A percentile compares a stretch with the other conserved stretches of the same genome.
Evolutionary conservation across 2,888 invertebrate species (phyloP).

Genomic region (Athalia cordata): DNA sequence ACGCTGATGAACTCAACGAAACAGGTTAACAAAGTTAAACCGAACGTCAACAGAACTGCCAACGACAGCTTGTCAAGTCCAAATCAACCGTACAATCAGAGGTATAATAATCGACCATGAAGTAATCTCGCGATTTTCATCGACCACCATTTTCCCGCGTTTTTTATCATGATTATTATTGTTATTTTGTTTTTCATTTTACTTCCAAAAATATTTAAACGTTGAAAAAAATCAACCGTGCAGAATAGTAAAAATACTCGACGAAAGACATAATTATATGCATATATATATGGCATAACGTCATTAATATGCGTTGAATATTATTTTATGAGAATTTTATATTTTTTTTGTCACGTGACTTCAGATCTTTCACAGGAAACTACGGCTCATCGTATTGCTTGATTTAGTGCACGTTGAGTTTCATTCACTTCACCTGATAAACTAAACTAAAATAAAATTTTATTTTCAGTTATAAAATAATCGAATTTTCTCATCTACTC

Average conservation of each 20-base stretch:
- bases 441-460: too few species aligned
- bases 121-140: neutral
- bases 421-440: neutral
- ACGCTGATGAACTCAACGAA: constrained; percentile 85
- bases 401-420: constrained; percentile 34
- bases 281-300: too few species aligned
- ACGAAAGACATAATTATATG: neutral
- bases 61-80: constrained; percentile 84
- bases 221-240: too few species aligned
- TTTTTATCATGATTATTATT: neutral
- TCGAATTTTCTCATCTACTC: too few species aligned
- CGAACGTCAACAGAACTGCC: constrained; percentile 86
- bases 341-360: too few species aligned
- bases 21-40: constrained; percentile 93
- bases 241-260: neutral
- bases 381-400: constrained; percentile 13
- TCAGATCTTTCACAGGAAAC: neutral
- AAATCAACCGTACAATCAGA: constrained; percentile 81
- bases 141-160: neutral
- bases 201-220: too few species aligned
- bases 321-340: too few species aligned
- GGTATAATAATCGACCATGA: constrained; percentile 65
- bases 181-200: neutral
- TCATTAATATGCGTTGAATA: too few species aligned
- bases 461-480: too few species aligned